Percentiles rank a stretch among this genome's conserved stretches.
These are phyloP conservation scores for Gadus macrocephalus DNA, from an alignment of 2,113 vertebrate genomes.

Conservation along the genomic window DNA sequence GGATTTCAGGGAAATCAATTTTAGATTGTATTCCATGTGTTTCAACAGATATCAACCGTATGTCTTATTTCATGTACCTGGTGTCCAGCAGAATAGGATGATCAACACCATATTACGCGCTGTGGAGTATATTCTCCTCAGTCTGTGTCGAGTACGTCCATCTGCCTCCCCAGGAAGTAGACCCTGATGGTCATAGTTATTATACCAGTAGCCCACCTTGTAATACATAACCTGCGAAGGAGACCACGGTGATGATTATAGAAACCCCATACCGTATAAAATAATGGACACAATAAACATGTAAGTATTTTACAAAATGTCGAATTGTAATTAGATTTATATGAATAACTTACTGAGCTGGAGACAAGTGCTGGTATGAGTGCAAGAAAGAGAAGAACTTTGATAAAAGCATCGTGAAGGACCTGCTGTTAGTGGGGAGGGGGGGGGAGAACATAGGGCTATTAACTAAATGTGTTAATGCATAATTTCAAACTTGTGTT, in stretches of 20 bases:
- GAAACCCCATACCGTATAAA: not conserved
- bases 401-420: constrained; percentile 40
- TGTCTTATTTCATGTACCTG: constrained; percentile 56
- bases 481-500: not conserved
- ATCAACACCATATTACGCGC: constrained; percentile 69
- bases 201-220: constrained; percentile 64
- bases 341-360: constrained; percentile 64
- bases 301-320: not conserved
- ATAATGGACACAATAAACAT: not conserved
- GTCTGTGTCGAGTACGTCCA: constrained; percentile 42
- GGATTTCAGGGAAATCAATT: not conserved
- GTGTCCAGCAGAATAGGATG: constrained; percentile 76
- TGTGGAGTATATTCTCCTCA: constrained; percentile 40
- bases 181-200: constrained; percentile 26
- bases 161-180: constrained; percentile 56
- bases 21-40: too few species aligned
- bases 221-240: constrained; percentile 69
- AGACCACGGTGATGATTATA: not conserved
- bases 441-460: not conserved
- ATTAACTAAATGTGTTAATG: not conserved
- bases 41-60: not conserved
- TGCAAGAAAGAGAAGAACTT: constrained; percentile 47
- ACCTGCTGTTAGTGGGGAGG: constrained; percentile 33
- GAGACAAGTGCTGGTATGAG: constrained; percentile 63
- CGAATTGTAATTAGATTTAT: not conserved